Percentiles rank a stretch among this genome's conserved stretches.
Conservation (phyloP, 2,888 invertebrate genomes). For the Ptilodon capucinus region DNA sequence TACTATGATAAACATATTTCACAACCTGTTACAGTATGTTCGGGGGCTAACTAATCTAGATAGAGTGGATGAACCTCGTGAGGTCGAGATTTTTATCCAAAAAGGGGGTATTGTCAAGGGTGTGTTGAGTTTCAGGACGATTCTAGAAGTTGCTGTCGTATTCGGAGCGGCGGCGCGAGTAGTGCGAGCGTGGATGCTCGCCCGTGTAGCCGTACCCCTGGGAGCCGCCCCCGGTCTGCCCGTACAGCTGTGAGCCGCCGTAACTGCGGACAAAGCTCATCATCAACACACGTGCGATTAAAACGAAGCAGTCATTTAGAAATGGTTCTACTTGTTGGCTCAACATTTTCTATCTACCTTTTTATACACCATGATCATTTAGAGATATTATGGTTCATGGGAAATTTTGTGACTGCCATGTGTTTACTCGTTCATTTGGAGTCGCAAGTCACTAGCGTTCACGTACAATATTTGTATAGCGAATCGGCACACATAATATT, state of each 20-base stretch:
- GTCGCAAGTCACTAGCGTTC: too few relatives aligned
- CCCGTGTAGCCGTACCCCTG: constrained; percentile 81
- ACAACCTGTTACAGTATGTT: constrained; percentile 72
- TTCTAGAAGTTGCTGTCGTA: constrained; percentile 90
- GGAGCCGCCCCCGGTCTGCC: constrained; percentile 84
- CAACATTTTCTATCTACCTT: not conserved
- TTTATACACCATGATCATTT: too few relatives aligned
- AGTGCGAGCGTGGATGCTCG: constrained; percentile 78
- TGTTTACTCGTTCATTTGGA: too few relatives aligned
- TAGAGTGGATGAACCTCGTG: constrained; percentile 47
- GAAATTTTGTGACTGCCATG: too few relatives aligned
- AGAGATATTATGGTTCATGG: too few relatives aligned
- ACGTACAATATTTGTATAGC: too few relatives aligned
- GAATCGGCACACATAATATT: too few relatives aligned
- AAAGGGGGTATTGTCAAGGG: constrained; percentile 75
- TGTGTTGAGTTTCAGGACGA: constrained; percentile 48
- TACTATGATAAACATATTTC: constrained; percentile 61
- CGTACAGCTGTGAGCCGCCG: constrained; percentile 86
- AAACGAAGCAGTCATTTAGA: not conserved
- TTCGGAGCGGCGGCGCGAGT: constrained; percentile 86
- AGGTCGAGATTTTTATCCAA: constrained; percentile 62
- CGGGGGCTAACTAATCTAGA: constrained; percentile 45
- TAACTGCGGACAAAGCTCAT: constrained; percentile 48
- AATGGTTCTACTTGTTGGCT: not conserved
- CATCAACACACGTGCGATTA: constrained; percentile 10